Evolutionary conservation across 2,888 invertebrate genomes (phyloP).

Genomic region (Phalera bucephala): DNA sequence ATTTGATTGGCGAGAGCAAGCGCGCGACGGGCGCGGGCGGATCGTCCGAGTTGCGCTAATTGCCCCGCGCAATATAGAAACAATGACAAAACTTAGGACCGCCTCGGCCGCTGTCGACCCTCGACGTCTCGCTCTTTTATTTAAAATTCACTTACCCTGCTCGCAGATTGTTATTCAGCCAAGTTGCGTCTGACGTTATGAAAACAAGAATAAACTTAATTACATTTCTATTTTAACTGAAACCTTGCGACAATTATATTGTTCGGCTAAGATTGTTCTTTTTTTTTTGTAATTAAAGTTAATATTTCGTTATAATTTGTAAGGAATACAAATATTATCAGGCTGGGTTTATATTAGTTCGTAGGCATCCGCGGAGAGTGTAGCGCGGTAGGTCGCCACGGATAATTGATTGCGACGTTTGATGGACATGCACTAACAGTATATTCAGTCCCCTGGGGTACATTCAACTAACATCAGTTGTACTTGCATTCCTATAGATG

Average conservation of each 20-base stretch:
- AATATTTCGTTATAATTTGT: not conserved
- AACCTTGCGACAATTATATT: constrained; percentile 13
- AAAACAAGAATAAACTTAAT: constrained; percentile 69
- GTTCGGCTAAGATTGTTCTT: constrained; percentile 4
- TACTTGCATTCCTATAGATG: no score
- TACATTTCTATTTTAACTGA: constrained; percentile 50
- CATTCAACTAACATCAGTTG: constrained; percentile 30
- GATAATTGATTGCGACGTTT: constrained; percentile 79
- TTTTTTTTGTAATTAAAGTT: not conserved
- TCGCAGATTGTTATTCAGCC: constrained; percentile 73
- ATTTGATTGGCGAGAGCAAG: constrained; percentile 69
- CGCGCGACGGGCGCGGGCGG: constrained; percentile 29
- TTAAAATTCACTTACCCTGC: constrained; percentile 78
- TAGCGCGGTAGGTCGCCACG: constrained; percentile 43
- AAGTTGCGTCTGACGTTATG: constrained; percentile 61
- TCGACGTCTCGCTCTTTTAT: constrained; percentile 73
- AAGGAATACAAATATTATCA: constrained; percentile 27
- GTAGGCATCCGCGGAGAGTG: constrained; percentile 39
- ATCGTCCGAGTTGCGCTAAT: constrained; percentile 72
- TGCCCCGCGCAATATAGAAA: constrained; percentile 79
- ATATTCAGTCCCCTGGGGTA: constrained; percentile 61
- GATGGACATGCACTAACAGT: constrained; percentile 67
- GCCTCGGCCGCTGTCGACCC: constrained; percentile 57
- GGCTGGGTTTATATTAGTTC: constrained; percentile 58
- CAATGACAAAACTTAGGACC: constrained; percentile 77